phyloP scores from a whole-genome alignment of 1,140 invertebrate genomes.

The Drosophila kanapiae region DNA sequence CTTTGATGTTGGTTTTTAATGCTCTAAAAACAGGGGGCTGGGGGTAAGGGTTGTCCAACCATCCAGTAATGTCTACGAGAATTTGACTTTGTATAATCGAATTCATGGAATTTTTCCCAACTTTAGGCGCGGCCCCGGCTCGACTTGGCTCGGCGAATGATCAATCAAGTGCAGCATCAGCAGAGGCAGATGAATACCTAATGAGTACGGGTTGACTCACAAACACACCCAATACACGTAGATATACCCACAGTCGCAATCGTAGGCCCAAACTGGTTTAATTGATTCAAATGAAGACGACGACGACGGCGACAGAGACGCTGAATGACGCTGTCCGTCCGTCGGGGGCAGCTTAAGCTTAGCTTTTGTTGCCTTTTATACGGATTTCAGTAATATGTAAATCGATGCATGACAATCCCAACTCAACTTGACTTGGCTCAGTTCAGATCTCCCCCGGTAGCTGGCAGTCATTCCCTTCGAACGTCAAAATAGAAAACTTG shows the following conservation, averaged over 20 bases:
- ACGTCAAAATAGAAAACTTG: conserved; percentile 55
- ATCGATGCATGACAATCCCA: conserved; percentile 65
- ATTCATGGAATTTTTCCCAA: conserved; percentile 77
- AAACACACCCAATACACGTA: conserved; percentile 38
- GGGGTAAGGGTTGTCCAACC: conserved; percentile 34
- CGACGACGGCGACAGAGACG: conserved; percentile 43
- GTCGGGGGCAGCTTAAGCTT: conserved; percentile 41
- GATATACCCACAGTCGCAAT: conserved; percentile 31
- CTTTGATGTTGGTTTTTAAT: conserved; percentile 54
- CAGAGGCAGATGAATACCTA: conserved; percentile 60
- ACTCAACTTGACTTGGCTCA: not conserved
- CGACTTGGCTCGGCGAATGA: conserved; percentile 57
- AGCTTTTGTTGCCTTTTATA: conserved; percentile 48
- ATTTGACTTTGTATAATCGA: conserved; percentile 71
- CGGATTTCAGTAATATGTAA: conserved; percentile 69
- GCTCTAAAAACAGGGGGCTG: conserved; percentile 15
- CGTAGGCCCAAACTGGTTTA: conserved; percentile 62
- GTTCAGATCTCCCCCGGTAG: conserved; percentile 46
- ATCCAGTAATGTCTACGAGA: conserved; percentile 62
- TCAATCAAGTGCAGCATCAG: conserved; percentile 73
- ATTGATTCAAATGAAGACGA: conserved; percentile 80
- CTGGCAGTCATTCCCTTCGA: conserved; percentile 9
- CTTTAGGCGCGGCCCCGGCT: conserved; percentile 67
- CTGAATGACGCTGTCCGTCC: conserved; percentile 65
- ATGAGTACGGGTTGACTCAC: conserved; percentile 62